Base-by-base conservation (phyloP, 1,140 invertebrate genomes). In the Littorina saxatilis region DNA sequence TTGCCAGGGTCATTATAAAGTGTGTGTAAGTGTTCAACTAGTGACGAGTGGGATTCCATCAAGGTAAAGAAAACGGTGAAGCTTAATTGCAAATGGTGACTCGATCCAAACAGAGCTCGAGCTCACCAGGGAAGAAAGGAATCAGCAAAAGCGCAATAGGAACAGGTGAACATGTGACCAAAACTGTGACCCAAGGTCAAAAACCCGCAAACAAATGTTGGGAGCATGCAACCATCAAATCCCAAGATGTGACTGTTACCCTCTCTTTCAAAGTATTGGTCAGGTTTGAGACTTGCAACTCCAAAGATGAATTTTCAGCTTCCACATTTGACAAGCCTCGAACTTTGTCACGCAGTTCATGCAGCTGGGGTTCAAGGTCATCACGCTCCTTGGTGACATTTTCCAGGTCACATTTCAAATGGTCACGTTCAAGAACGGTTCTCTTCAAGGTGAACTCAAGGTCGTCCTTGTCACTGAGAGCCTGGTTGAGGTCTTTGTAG, bases 391-490 rank as follows among this genome's bases (percentile, higher is more conserved):
- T 39, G 23, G 40, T 39, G 29, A 68, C 79, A 29, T 78, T 73
- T n/a, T 58, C 70, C 43, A 84, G 37, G 66, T 84, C 83, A 66
- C 40, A 70, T 66, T 79, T 81, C 23, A 77, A 32, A 39, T 75
- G 66, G 76, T 84, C 83, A 32, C 79, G 63, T 39, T 84, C 83
- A n/a, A 79, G 23, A 35, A 84, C 74, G 5, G 76, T 81, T 17
- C 80, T 68, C 37, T 77, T 43, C 52, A 84, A 63, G 47, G 79
- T 79, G 43, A 66, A 55, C 52, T 85, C 84, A 11, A 83, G 66
- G 11, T 85, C 80, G 47, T 80, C 66, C 17, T 74, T 81, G 50
- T 83, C 76, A 15, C 52, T 27, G 43, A 75, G 47, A 9, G 74
- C 70, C n/a, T 79, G 43, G 61, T 81, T 75, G 4, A 79, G 47